Evolutionary conservation across 2,888 invertebrate species (phyloP).

Genomic region (Hirtodrosophila trivittata): DNA sequence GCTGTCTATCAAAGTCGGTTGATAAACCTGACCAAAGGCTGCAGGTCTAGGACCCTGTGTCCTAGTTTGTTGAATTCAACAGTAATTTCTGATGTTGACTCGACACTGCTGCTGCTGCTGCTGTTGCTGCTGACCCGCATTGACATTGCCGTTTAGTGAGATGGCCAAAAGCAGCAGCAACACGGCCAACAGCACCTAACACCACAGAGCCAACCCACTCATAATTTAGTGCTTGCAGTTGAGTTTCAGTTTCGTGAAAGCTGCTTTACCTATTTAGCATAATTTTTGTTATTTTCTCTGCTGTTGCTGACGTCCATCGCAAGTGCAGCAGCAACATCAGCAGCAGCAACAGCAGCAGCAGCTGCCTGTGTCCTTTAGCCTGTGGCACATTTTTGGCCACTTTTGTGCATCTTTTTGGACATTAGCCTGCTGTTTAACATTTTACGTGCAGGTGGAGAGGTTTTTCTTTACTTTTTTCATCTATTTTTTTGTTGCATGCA

Average conservation of each 20-base stretch:
- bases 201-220: conserved; percentile 21
- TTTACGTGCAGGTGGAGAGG: conserved; percentile 53
- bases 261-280: conserved; percentile 77
- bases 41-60: conserved; percentile 9
- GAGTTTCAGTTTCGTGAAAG: conserved; percentile 72
- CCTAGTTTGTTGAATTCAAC: conserved; percentile 17
- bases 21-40: conserved; percentile 14
- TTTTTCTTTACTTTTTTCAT: not conserved
- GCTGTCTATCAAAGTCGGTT: conserved; percentile 11
- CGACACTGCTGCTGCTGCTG: conserved; percentile 7
- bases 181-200: conserved; percentile 10
- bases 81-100: conserved; percentile 29
- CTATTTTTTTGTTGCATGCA: conserved; percentile 37
- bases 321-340: conserved; percentile 24
- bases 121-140: conserved; percentile 57
- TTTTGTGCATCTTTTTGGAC: conserved; percentile 56
- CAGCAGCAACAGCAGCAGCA: conserved; percentile 36
- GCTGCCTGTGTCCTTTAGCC: conserved; percentile 42
- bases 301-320: conserved; percentile 40
- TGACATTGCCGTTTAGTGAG: conserved; percentile 63
- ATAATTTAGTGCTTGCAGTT: conserved; percentile 69
- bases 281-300: conserved; percentile 66
- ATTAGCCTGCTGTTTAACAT: conserved; percentile 65
- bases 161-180: conserved; percentile 22
- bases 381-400: conserved; percentile 44